phyloP scores from a whole-genome alignment of 2,113 vertebrate genomes.

The Heliornis fulica region DNA sequence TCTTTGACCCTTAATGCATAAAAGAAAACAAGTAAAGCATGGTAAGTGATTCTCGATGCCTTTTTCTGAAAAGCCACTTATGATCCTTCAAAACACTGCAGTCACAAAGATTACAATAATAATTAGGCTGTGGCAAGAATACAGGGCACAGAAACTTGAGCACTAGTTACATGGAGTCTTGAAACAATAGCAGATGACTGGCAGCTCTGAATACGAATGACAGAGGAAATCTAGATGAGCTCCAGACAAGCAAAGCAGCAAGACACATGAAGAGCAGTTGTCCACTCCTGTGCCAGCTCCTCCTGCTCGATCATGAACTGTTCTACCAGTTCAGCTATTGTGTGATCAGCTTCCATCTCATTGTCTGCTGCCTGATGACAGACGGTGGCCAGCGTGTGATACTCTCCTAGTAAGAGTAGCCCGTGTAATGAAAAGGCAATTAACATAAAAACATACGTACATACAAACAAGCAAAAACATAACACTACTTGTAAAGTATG shows the following conservation, averaged over 20 bases:
- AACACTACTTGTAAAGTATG: fast-evolving
- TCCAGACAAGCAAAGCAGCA: background rate
- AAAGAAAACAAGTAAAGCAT: background rate
- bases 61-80: background rate
- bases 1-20: background rate
- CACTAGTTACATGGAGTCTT: background rate
- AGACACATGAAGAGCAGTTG: background rate
- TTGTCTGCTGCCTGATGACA: fast-evolving
- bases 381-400: fast-evolving
- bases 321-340: background rate
- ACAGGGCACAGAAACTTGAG: background rate
- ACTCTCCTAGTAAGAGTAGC: background rate
- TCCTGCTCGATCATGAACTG: fast-evolving
- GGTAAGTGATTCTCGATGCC: background rate
- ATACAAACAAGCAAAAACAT: no score
- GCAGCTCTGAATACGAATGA: background rate
- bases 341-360: fast-evolving
- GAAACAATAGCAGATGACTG: background rate
- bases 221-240: background rate
- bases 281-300: background rate
- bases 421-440: fast-evolving
- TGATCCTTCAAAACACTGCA: background rate
- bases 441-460: background rate
- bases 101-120: background rate
- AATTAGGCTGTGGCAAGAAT: background rate